phyloP scores from a whole-genome alignment of 2,888 invertebrate species.

The Volucella inflata region DNA sequence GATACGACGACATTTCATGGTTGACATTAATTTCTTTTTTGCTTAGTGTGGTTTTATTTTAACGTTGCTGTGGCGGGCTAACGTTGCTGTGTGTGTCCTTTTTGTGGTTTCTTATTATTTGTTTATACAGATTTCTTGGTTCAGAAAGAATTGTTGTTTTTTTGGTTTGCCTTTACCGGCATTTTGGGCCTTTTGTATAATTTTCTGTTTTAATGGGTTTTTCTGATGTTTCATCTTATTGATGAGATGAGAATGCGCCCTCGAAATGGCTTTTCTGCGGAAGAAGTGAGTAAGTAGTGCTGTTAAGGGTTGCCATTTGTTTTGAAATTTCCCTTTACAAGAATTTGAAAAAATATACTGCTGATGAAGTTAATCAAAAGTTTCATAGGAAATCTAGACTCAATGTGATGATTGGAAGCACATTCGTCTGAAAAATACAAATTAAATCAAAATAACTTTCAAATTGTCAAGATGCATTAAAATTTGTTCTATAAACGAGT shows the following conservation, averaged over 20 bases:
- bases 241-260: constrained; percentile 66
- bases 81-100: constrained; percentile 43
- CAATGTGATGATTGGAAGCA: too few species aligned
- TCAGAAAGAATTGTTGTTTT: constrained; percentile 10
- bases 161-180: constrained; percentile 50
- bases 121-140: constrained; percentile 53
- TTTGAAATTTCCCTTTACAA: background rate
- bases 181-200: constrained; percentile 72
- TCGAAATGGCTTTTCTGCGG: constrained; percentile 65
- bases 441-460: too few species aligned
- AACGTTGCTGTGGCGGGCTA: constrained; percentile 53
- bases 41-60: constrained; percentile 62
- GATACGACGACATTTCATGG: constrained; percentile 75
- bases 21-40: constrained; percentile 71
- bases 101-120: constrained; percentile 66
- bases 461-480: too few species aligned
- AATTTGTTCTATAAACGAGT: too few species aligned
- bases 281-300: constrained; percentile 54
- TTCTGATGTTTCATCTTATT: constrained; percentile 72
- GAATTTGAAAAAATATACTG: too few species aligned
- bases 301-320: constrained; percentile 48
- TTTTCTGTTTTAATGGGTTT: constrained; percentile 71
- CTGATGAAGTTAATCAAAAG: too few species aligned
- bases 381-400: too few species aligned
- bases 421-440: too few species aligned